phyloP scores from a whole-genome alignment of 2,113 vertebrate genomes.

The Mystacornis crossleyi region DNA sequence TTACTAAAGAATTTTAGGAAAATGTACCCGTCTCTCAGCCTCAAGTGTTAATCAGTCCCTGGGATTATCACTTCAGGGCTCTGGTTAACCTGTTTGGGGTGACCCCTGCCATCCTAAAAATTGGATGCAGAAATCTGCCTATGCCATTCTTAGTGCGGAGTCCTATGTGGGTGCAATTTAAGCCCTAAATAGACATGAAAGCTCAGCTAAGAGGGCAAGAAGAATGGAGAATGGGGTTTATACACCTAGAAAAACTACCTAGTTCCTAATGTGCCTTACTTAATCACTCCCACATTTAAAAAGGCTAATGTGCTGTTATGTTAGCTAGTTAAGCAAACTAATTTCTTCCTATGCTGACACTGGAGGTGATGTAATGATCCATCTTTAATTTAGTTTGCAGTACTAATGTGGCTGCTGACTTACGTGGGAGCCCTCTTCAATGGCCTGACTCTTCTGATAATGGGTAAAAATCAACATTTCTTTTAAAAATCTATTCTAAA shows the following conservation, averaged over 20 bases:
- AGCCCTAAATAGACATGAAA: background rate
- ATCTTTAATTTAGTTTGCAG: slow-evolving; percentile 88
- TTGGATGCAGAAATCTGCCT: background rate
- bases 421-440: slow-evolving; percentile 98
- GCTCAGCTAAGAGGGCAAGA: background rate
- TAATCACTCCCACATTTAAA: background rate
- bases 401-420: slow-evolving; percentile 99
- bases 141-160: background rate
- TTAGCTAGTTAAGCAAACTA: background rate
- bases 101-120: background rate
- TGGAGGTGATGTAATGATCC: slow-evolving; percentile 10
- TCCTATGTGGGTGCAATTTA: background rate
- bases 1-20: background rate
- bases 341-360: background rate
- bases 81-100: background rate
- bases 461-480: slow-evolving; percentile 82
- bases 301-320: background rate
- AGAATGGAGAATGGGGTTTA: background rate
- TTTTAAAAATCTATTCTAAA: background rate
- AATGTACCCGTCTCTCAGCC: background rate
- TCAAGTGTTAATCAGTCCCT: background rate
- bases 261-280: background rate
- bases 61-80: background rate
- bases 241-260: background rate
- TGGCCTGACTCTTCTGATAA: slow-evolving; percentile 95